These are phyloP conservation scores for Apamea crenata DNA, from an alignment of 2,888 invertebrate genomes.

Conservation along the genomic window DNA sequence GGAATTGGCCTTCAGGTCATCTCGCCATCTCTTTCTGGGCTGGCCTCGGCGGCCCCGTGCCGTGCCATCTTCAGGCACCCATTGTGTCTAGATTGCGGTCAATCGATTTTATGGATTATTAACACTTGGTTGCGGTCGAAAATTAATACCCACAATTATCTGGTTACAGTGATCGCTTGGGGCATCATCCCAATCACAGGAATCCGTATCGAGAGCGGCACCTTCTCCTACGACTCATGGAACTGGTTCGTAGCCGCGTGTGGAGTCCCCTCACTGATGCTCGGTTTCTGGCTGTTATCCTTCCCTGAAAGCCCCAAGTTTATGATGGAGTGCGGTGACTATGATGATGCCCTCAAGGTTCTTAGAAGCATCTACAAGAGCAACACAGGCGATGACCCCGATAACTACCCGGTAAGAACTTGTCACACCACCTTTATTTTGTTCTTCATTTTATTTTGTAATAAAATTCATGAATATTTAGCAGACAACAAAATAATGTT, in stretches of 20 bases:
- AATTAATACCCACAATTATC: neutral
- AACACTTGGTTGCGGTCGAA: neutral
- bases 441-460: neutral
- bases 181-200: slow-evolving; percentile 93
- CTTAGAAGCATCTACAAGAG: slow-evolving; percentile 92
- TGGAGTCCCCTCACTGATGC: slow-evolving; percentile 92
- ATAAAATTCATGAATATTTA: neutral
- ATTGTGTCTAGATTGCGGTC: neutral
- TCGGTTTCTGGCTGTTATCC: slow-evolving; percentile 93
- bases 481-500: neutral
- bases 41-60: neutral
- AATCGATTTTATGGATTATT: neutral
- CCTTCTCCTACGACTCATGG: slow-evolving; percentile 94
- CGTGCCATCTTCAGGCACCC: neutral
- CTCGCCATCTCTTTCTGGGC: neutral
- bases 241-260: slow-evolving; percentile 95
- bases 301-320: slow-evolving; percentile 96
- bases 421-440: neutral
- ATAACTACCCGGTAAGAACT: slow-evolving; percentile 92
- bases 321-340: slow-evolving; percentile 94
- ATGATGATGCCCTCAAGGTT: slow-evolving; percentile 93
- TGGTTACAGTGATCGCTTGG: slow-evolving; percentile 93
- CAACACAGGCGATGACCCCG: slow-evolving; percentile 93
- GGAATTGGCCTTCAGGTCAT: too few relatives aligned
- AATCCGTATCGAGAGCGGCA: slow-evolving; percentile 90